Conservation (phyloP, 1,140 invertebrate genomes). For the Microplitis mediator region DNA sequence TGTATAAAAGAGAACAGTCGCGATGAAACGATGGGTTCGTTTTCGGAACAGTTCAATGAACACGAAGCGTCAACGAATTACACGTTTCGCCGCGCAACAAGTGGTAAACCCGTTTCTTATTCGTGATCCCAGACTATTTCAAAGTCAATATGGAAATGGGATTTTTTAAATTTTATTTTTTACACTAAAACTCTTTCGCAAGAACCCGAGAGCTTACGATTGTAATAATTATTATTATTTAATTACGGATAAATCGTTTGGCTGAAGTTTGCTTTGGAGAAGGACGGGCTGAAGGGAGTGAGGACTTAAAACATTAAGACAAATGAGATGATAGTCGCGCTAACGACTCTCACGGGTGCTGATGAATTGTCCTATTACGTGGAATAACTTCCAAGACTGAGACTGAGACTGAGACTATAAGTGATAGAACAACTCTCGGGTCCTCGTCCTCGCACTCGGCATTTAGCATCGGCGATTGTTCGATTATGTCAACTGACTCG, state of each 20-base stretch:
- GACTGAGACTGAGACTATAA: not conserved
- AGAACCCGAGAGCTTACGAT: not conserved
- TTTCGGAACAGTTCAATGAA: conserved; percentile 26
- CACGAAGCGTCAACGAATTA: conserved; percentile 30
- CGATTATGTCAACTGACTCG: not conserved
- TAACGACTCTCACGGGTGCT: too few relatives aligned
- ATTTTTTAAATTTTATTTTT: not conserved
- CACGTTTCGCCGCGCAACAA: conserved; percentile 29
- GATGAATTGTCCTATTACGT: too few relatives aligned
- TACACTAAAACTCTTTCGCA: not conserved
- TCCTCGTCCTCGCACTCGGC: not conserved
- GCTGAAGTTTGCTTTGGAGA: too few relatives aligned
- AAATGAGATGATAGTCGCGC: too few relatives aligned
- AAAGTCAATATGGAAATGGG: not conserved
- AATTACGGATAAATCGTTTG: too few relatives aligned
- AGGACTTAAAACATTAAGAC: too few relatives aligned
- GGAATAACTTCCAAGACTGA: too few relatives aligned
- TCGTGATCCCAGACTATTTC: not conserved
- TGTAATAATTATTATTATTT: not conserved
- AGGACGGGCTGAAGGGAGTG: too few relatives aligned
- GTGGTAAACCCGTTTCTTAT: conserved; percentile 23
- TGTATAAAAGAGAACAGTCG: not conserved
- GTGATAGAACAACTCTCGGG: not conserved
- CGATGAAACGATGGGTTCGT: conserved; percentile 14
- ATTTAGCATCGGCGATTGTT: not conserved